Conservation (phyloP, 2,797 vertebrate species). For the Bradypus variegatus region DNA sequence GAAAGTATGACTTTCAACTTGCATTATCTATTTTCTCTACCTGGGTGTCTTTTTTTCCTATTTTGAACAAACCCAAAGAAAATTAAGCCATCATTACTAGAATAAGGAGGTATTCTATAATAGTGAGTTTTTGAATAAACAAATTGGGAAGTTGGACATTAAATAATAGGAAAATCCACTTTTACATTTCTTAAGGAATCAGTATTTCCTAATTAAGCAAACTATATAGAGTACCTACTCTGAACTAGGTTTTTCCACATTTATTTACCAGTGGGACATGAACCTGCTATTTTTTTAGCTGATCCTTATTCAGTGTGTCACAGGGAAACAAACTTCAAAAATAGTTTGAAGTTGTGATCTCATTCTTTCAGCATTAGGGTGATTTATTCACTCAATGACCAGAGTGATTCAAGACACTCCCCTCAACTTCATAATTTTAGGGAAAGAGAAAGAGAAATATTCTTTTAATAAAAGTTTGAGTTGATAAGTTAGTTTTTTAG, state of each 20-base stretch:
- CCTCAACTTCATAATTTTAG: neutral
- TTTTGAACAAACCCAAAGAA: conserved; percentile 20
- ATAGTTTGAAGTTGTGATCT: conserved; percentile 1
- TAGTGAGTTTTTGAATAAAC: neutral
- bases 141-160: neutral
- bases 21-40: neutral
- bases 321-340: conserved; percentile 26
- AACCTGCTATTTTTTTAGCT: neutral
- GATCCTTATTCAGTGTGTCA: neutral
- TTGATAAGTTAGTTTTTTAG: neutral
- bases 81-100: neutral
- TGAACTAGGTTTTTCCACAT: neutral
- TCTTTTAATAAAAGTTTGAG: neutral
- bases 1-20: conserved; percentile 17
- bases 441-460: conserved; percentile 32
- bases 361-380: neutral
- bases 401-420: conserved; percentile 33
- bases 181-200: neutral
- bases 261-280: neutral
- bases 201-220: neutral
- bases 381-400: neutral
- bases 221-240: neutral
- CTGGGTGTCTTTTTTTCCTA: neutral
- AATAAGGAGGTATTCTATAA: neutral
- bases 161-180: neutral